Base-by-base conservation (phyloP, 2,888 invertebrate genomes). In the Antheraea assamensis region DNA sequence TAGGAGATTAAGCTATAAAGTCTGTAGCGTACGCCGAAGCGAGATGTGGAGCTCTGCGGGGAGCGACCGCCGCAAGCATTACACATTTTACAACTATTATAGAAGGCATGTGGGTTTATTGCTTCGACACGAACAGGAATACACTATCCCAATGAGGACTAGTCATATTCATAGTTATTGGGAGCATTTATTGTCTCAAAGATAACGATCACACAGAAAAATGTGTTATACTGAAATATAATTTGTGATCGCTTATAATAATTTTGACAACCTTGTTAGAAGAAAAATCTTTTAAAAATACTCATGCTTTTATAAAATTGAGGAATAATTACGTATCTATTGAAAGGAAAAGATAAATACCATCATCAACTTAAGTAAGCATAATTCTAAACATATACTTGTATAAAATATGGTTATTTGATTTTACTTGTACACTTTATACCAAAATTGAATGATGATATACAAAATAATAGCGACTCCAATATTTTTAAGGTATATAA, bases 1-100 rank as follows among this genome's bases (percentile, higher is more conserved):
- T 88, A 85, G 83, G 85, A 91, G 93, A 94, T 93, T 93, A 93
- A 94, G 94, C 90, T 88, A 93, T 94, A 94, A 94, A 94, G 88
- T 83, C 77, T 76, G 80, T 83, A 81, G 83, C 81, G 85, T 85
- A 85, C 81, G 83, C 79, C 76, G 76, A 73, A 87, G 87, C 87
- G 86, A 87, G 91, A 88, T 84, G 91, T 91, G 89, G 89, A 77
- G 92, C 94, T 75, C 94, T 79, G 87, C 93, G 91, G 93, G 94
- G 89, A 79, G 86, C 87, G 80, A 79, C 84, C 83, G 84, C 78
- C 81, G 82, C 81, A 82, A 27, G 86, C 87, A 86, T 88, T 88
- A 88, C 85, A 88, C 88, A 91, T 90, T 90, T 92, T 90, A 91
- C 89, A 90, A 88, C 89, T 89, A 89, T 90, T 89, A 89, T 84